Percentiles rank a stretch among this genome's conserved stretches.
These are phyloP conservation scores for Palythoa grandis DNA, from an alignment of 92 coral and sea anemone genomes.

Conservation along the genomic window DNA sequence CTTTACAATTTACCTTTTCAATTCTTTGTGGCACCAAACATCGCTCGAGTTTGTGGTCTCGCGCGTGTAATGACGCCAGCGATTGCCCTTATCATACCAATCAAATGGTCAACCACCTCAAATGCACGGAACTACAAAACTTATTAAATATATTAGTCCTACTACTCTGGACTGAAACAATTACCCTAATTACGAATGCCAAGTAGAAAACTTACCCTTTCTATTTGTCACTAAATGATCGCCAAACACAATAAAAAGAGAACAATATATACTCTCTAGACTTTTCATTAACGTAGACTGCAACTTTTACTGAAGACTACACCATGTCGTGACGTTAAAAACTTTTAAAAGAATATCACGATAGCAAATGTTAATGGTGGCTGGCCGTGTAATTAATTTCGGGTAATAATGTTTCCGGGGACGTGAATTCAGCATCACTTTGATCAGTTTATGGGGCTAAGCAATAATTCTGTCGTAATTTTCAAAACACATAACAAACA, in stretches of 20 bases:
- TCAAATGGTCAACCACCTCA: background rate
- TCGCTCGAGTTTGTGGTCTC: background rate
- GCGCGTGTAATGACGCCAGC: background rate
- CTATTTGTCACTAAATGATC: background rate
- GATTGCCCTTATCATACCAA: background rate
- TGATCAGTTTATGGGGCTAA: too few species aligned
- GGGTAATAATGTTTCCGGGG: too few species aligned
- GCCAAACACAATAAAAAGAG: background rate
- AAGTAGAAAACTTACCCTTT: background rate
- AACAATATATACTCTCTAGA: too few species aligned
- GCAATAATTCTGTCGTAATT: too few species aligned
- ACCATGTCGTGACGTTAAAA: too few species aligned
- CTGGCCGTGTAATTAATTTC: too few species aligned
- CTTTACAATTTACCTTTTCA: background rate
- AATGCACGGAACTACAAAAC: background rate
- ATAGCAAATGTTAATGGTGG: too few species aligned
- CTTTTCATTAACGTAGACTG: too few species aligned
- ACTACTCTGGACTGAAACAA: background rate
- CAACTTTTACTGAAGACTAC: too few species aligned
- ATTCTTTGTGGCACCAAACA: background rate
- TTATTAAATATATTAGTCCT: background rate
- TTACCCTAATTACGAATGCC: background rate
- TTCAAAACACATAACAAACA: too few species aligned
- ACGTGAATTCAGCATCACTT: too few species aligned
- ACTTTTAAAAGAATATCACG: too few species aligned